phyloP scores from a whole-genome alignment of 1,140 invertebrate species.

The Pogonomyrmex californicus region DNA sequence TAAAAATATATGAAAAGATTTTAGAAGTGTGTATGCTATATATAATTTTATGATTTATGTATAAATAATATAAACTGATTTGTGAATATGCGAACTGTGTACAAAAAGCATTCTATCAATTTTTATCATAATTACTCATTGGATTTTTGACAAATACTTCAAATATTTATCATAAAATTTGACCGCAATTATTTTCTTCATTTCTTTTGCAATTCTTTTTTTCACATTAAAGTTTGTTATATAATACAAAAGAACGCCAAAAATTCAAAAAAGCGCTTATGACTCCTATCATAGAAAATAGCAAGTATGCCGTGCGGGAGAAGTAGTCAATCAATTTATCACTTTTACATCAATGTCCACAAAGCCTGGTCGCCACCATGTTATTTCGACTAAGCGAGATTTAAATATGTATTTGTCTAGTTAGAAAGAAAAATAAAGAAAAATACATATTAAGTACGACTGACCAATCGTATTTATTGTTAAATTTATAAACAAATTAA shows the following conservation, averaged over 20 bases:
- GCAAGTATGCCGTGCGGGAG: too few species aligned
- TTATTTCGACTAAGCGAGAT: too few species aligned
- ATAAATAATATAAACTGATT: conserved; percentile 7
- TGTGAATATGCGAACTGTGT: not conserved
- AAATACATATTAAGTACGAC: too few species aligned
- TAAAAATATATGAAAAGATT: not conserved
- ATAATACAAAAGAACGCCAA: not conserved
- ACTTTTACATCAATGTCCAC: too few species aligned
- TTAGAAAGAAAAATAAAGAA: too few species aligned
- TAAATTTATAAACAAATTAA: too few species aligned
- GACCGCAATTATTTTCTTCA: not conserved
- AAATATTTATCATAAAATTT: conserved; percentile 3
- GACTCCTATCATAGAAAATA: too few species aligned
- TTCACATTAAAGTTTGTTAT: not conserved
- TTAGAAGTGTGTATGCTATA: not conserved
- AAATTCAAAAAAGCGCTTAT: not conserved
- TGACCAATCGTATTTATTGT: too few species aligned
- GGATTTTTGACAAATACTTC: not conserved
- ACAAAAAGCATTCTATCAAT: not conserved
- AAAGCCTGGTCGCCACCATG: too few species aligned
- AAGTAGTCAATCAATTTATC: too few species aligned
- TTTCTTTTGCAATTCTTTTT: not conserved
- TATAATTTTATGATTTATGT: not conserved
- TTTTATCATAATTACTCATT: not conserved
- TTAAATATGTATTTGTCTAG: too few species aligned